Percentiles rank a stretch among this genome's conserved stretches.
Evolutionary conservation across 2,113 vertebrate species (phyloP).

Genomic region (Mustela lutreola): DNA sequence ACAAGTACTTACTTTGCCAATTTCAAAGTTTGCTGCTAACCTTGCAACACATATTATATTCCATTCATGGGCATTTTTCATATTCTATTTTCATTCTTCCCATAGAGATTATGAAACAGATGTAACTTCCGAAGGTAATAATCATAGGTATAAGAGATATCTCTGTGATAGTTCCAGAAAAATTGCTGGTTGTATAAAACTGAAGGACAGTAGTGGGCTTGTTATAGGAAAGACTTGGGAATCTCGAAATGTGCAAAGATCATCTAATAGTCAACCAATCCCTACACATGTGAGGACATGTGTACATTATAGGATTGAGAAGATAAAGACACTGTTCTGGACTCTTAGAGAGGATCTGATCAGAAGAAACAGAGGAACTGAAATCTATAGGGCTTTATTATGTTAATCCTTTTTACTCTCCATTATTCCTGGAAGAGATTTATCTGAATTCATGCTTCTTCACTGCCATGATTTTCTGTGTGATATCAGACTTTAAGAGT

Average conservation of each 20-base stretch:
- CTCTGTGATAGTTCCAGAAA: neutral
- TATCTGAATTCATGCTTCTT: neutral
- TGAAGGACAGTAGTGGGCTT: neutral
- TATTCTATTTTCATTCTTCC: neutral
- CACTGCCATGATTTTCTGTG: neutral
- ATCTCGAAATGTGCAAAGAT: neutral
- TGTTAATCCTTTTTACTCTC: neutral
- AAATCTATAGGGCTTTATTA: neutral
- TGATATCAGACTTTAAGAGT: neutral
- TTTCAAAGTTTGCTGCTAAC: neutral
- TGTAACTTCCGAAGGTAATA: neutral
- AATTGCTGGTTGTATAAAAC: neutral
- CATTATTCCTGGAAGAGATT: neutral
- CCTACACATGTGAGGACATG: neutral
- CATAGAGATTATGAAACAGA: neutral
- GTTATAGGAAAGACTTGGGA: neutral
- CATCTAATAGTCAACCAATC: neutral
- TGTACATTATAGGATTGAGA: neutral
- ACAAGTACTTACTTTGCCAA: neutral
- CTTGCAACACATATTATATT: neutral
- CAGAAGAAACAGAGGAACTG: neutral
- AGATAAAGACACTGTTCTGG: neutral
- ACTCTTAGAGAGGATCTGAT: constrained; percentile 5
- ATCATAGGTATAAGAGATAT: neutral
- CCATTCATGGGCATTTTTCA: neutral